phyloP scores from a whole-genome alignment of 2,888 invertebrate genomes.

The Tolmerus cingulatus region DNA sequence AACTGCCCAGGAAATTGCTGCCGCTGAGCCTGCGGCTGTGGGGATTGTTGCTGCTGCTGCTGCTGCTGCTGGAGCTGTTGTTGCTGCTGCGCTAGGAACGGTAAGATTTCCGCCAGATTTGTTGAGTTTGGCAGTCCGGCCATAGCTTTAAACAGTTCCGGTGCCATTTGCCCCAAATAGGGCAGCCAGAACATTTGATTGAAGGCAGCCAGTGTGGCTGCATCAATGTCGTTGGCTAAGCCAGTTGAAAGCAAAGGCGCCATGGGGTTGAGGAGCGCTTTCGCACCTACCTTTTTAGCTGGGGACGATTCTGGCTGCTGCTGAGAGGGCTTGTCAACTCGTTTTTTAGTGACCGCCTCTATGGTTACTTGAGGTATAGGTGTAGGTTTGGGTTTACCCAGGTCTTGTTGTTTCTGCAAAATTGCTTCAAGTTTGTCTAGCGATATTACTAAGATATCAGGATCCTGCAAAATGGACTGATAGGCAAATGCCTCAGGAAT shows the following conservation, averaged over 20 bases:
- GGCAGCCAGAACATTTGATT: conserved; percentile 81
- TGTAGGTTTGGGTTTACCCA: conserved; percentile 35
- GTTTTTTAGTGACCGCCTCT: conserved; percentile 50
- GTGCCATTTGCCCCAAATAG: conserved; percentile 64
- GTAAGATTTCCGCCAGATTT: conserved; percentile 26
- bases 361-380: conserved; percentile 51
- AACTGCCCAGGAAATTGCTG: conserved; percentile 45
- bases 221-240: conserved; percentile 72
- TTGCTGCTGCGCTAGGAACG: conserved; percentile 44
- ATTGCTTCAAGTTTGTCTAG: conserved; percentile 76
- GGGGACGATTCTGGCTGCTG: conserved; percentile 44
- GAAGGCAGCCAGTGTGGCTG: conserved; percentile 73
- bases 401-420: conserved; percentile 66
- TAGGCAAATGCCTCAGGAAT: conserved; percentile 77
- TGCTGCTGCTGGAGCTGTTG: conserved; percentile 42
- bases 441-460: conserved; percentile 80
- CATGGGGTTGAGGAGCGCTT: conserved; percentile 37
- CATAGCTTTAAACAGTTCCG: conserved; percentile 65
- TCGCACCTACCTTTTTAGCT: conserved; percentile 10
- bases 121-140: conserved; percentile 54
- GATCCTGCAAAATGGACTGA: conserved; percentile 77
- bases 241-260: conserved; percentile 54
- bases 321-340: conserved; percentile 21
- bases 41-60: conserved; percentile 42
- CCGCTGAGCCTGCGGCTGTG: conserved; percentile 46